Evolutionary conservation across 1,140 invertebrate genomes (phyloP), one percentile per base, ranked within the genome.

Genomic region (Heliconius hermathena): DNA sequence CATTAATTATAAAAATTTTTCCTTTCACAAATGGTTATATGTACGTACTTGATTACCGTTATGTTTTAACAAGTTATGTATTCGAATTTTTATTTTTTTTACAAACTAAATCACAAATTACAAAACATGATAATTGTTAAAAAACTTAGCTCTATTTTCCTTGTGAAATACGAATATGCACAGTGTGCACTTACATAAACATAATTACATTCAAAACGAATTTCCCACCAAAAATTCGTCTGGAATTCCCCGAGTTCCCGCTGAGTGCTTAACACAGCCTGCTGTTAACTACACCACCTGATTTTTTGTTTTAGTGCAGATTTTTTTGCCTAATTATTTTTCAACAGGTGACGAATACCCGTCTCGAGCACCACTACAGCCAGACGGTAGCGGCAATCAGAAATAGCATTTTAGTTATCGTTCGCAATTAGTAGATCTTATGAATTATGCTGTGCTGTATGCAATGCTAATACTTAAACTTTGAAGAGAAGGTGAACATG

Each of bases 241-340:
- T 85, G 81, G 83, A 82, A 86, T 88, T 90, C 91, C 87, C 38
- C 86, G 86, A 90, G 85, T 86, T 84, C 81, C 80, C 82, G 87
- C 91, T 84, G 80, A 92, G 88, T 87, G 90, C 84, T 85, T 88
- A 91, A 88, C 90, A 93, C 90, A 92, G 87, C 85, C 85, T 87
- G 85, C 84, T 88, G 89, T 90, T 85, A 84, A 87, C 83, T 86
- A 83, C 90, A 85, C 85, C 91, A 92, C 91, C 90, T 88, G 86
- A 85, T 88, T 90, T 93, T 94, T 94, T 94, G 91, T 94, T 93
- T 91, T 91, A 88, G 82, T 87, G 84, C 88, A 78, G 88, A 91
- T 90, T 93, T 93, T 93, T 94, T 93, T 94, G 91, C 88, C 91
- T 93, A 93, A 93, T 93, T 94, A 93, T 93, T 94, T 88, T 93